A percentile compares a stretch with the other conserved stretches of the same genome.
phyloP scores from a whole-genome alignment of 1,140 invertebrate genomes.

The Idris sp. region DNA sequence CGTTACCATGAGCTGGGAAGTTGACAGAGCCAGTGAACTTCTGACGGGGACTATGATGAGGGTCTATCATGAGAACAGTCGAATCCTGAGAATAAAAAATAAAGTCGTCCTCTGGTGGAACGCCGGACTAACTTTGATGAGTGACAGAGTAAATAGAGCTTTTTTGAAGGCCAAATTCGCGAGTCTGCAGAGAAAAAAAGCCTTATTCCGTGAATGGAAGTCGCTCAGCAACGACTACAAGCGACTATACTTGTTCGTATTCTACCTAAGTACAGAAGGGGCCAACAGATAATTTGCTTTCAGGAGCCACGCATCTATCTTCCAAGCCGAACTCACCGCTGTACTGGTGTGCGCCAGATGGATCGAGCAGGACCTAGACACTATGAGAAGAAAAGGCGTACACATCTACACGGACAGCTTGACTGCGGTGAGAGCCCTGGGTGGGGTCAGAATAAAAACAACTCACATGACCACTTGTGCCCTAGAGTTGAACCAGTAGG shows the following conservation, averaged over 20 bases:
- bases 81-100: not conserved
- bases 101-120: no score
- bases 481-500: not conserved
- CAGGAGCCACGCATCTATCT: not conserved
- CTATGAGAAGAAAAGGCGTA: not conserved
- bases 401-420: conserved; percentile 13
- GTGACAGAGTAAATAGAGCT: not conserved
- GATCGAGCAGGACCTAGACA: not conserved
- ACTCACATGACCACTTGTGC: not conserved
- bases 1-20: no score
- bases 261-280: not conserved
- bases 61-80: not conserved
- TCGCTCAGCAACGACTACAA: no score
- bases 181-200: conserved; percentile 7
- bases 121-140: not conserved
- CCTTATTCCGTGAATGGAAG: not conserved
- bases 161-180: not conserved
- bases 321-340: conserved; percentile 4
- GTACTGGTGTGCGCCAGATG: not conserved
- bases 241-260: no score
- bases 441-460: not conserved
- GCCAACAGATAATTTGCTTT: conserved; percentile 1
- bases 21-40: no score
- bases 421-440: not conserved
- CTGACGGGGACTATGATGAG: not conserved